Evolutionary conservation across 2,113 vertebrate genomes (phyloP), one percentile per base, ranked within the genome.

Genomic region (Siphamia tubifer): DNA sequence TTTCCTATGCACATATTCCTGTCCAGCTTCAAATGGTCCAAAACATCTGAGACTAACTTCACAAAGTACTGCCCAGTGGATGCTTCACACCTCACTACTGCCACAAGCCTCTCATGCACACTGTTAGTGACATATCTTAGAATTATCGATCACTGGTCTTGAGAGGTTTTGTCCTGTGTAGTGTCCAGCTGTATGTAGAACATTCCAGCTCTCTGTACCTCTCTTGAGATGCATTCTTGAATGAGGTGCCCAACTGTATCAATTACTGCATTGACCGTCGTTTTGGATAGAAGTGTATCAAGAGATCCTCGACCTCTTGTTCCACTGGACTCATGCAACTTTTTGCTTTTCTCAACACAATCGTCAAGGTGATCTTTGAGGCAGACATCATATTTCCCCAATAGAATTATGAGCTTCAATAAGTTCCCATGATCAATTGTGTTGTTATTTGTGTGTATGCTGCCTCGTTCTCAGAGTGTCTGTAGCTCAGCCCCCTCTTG

Each of bases 1-100:
- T 38, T 34, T 23, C 43, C 52, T 20, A 71, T 38, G 9, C 39
- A 76, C 24, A 20, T 64, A 34, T 19, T 21, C 20, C 42, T 21
- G 30, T 40, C 12, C 39, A 19, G 23, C 19, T 23, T 57, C 57
- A 42, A n/a, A 15, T 20, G n/a, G 20, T 75, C 16, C 31, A 54
- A 11, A 4, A 35, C 32, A 4, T 35, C 48, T 11, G 20, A 65
- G 32, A 34, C 15, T n/a, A 38, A 57, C 34, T 40, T 40, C 4
- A 75, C 58, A 73, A 76, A 76, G 30, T 31, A 40, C 36, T 77
- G 11, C 2, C 57, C 65, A 21, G 73, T 69, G 12, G 65, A 63
- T 27, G 54, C 24, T 24, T 31, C 34, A 42, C 54, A 81, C 48
- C 8, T 23, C 13, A 44, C 21, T 4, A 39, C 1, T 57, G 4